phyloP scores from a whole-genome alignment of 92 coral and sea anemone genomes.

The Pocillopora grandis region DNA sequence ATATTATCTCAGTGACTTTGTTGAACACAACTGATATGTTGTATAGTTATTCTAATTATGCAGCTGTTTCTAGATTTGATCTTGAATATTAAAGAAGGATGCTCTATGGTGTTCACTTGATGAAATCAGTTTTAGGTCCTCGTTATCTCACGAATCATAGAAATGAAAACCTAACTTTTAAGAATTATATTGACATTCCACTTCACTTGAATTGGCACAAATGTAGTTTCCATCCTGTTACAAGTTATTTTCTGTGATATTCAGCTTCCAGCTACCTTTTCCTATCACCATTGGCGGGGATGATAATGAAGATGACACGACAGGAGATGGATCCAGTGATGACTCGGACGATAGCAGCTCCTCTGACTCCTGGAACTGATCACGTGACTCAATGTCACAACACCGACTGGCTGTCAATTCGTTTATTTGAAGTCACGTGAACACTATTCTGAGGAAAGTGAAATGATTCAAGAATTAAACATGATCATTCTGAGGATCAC shows the following conservation, averaged over 20 bases:
- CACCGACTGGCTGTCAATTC: background rate
- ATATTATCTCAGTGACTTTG: no score
- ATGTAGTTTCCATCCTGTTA: no score
- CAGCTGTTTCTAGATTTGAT: no score
- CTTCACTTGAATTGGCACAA: no score
- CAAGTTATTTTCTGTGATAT: no score
- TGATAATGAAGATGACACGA: constrained; percentile 83
- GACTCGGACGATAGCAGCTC: constrained; percentile 46
- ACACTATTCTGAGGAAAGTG: background rate
- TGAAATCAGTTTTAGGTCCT: no score
- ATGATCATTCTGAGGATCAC: background rate
- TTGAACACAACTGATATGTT: background rate
- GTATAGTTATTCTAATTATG: background rate
- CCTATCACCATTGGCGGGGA: constrained; percentile 50
- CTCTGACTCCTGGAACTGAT: constrained; percentile 20
- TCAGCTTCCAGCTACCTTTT: constrained; percentile 33
- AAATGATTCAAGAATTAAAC: background rate
- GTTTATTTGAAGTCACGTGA: background rate
- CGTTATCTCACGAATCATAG: no score
- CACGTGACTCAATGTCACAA: background rate
- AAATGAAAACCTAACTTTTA: no score
- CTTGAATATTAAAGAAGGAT: no score
- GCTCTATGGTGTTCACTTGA: no score
- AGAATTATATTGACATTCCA: no score
- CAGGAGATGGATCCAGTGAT: constrained; percentile 67